phyloP scores from a whole-genome alignment of 2,888 invertebrate species.

The Geotrupes spiniger region DNA sequence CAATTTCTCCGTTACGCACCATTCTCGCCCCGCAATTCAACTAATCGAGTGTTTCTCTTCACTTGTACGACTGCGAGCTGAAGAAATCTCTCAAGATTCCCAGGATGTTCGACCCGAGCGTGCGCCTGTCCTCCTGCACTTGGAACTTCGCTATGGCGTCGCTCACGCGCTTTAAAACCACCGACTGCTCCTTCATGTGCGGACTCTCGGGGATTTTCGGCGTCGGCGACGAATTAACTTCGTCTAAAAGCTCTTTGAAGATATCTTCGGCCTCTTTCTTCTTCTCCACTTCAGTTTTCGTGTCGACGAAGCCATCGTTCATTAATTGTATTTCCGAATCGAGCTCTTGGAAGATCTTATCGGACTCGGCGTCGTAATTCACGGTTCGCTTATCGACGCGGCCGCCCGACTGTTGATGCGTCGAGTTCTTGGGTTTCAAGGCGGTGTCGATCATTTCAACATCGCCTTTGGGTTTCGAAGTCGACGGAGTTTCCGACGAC shows the following conservation, averaged over 20 bases:
- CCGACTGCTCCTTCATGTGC: constrained; percentile 33
- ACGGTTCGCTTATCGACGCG: constrained; percentile 11
- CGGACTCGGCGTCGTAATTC: constrained; percentile 10
- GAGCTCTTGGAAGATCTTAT: constrained; percentile 37
- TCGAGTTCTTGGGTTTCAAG: constrained; percentile 22
- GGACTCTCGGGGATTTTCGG: neutral
- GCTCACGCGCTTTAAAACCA: constrained; percentile 38
- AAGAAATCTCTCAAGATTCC: constrained; percentile 45
- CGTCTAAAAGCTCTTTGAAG: constrained; percentile 44
- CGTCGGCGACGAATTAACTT: constrained; percentile 29
- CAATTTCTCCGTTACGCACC: neutral
- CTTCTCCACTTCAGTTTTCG: constrained; percentile 33
- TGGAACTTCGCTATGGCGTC: constrained; percentile 44
- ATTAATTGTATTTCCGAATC: constrained; percentile 35
- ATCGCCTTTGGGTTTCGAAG: constrained; percentile 42
- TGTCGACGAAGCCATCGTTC: constrained; percentile 21
- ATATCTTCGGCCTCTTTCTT: constrained; percentile 39
- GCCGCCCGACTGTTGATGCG: constrained; percentile 22
- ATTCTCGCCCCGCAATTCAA: too few species aligned
- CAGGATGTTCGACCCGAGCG: constrained; percentile 41
- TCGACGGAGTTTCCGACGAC: constrained; percentile 29
- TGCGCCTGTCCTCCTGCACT: constrained; percentile 38
- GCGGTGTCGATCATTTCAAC: constrained; percentile 39
- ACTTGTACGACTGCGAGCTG: constrained; percentile 33
- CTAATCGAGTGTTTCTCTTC: neutral